Evolutionary conservation across 2,888 invertebrate genomes (phyloP), one percentile per base, ranked within the genome.

Genomic region (Pyrgus malvae): DNA sequence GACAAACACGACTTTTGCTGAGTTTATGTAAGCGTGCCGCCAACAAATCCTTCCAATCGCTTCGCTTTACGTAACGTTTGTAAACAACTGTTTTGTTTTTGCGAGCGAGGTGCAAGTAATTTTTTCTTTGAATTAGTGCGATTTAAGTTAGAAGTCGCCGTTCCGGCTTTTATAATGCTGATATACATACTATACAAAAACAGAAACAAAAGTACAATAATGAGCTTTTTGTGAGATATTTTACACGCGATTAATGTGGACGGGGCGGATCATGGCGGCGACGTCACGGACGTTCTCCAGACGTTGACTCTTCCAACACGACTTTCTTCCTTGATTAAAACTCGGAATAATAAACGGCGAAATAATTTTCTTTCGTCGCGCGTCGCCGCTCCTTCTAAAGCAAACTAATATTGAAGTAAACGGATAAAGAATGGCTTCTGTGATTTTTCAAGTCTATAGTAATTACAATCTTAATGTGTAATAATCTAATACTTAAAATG

Each of bases 281-380:
- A 71, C 72, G 68, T 66, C 68, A 70, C 67, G 71, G 74, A 76
- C 74, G 72, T 70, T 77, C 75, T 71, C 76, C 78, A 82, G 83
- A 79, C 80, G 67, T 68, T 72, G 70, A 64, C 65, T 61, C 65
- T 68, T 62, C 68, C 14, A 62, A 56, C 56, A 57, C 67, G 68
- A 70, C 72, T 75, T 66, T 77, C 78, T 78, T 78, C 77, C 83
- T 86, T 88, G 85, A 88, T 88, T 88, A 88, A 88, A 88, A 86
- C 80, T 80, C 69, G 71, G 80, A 82, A 87, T 87, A 86, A 85
- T 86, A 83, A 86, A 84, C 81, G 80, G 71, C 72, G 78, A 82
- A 83, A 86, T 81, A 84, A 83, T 84, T 82, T 83, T 76, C 74
- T 73, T 68, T 67, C 72, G 74, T 68, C 70, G 71, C 72, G 73